A percentile compares a stretch with the other conserved stretches of the same genome.
phyloP scores from a whole-genome alignment of 2,888 invertebrate species.

The Flexamia atlantica region DNA sequence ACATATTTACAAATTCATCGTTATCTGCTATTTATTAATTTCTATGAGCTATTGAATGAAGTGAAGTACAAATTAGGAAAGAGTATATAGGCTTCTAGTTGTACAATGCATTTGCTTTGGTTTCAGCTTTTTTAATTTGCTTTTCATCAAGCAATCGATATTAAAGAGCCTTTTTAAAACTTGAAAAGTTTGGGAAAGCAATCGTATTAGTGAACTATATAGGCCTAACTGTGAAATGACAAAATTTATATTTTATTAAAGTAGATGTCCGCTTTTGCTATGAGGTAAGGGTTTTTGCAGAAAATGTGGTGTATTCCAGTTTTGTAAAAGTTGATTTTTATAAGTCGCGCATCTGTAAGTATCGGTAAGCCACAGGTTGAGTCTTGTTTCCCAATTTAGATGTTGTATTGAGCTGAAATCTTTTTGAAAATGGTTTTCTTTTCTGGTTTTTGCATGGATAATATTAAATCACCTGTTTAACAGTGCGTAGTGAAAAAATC shows the following conservation, averaged over 20 bases:
- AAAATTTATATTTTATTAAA: constrained; percentile 37
- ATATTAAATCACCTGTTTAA: neutral
- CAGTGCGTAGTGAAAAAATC: too few species aligned
- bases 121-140: neutral
- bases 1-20: too few species aligned
- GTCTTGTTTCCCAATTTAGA: neutral
- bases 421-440: neutral
- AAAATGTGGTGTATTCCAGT: constrained; percentile 15
- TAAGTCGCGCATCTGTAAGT: neutral
- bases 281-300: constrained; percentile 28
- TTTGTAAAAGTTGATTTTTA: constrained; percentile 16
- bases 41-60: too few species aligned
- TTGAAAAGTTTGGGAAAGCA: neutral
- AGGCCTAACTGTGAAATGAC: constrained; percentile 31
- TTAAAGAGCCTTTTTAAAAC: neutral
- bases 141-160: neutral
- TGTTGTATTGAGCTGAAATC: neutral
- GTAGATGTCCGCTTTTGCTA: constrained; percentile 17
- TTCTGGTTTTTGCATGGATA: neutral
- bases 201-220: constrained; percentile 17
- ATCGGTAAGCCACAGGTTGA: neutral
- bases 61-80: constrained; percentile 15
- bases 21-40: too few species aligned
- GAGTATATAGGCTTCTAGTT: too few species aligned
- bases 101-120: neutral